Base-by-base conservation (phyloP, 1,140 invertebrate species). In the Sitodiplosis mosellana region DNA sequence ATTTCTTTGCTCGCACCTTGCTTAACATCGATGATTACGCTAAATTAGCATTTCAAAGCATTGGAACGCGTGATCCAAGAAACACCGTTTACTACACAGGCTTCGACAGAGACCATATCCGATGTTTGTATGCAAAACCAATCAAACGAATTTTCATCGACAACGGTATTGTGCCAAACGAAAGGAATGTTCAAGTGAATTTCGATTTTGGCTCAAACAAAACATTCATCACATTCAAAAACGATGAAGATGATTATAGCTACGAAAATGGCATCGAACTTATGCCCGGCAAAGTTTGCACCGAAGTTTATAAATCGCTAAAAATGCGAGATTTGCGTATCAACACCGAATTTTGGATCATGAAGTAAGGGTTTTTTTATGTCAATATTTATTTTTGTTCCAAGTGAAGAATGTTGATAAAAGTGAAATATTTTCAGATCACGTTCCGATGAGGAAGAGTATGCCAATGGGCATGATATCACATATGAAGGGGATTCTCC, bases 241-340 rank as follows among this genome's bases (percentile, higher is more conserved):
- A 18, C 20, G 18, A 43, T 20, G 41, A 18, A 43, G 27, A 27
- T 10, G 27, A 27, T 27, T 10, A 27, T 27, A 55, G 54, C 22
- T 17, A 55, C 21, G 45, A 46, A 34, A 43, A 49, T 27, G 47
- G 43, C 18, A 22, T 17, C 11, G 45, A 51, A 33, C 8, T 63
- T 4, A 69, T 77, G 37, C 71, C 75, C 1, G 76, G 76, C 1
- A 69, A 73, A 61, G 72, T 87, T 48, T 59, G 74, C 5, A 68
- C 75, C 17, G 74, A 80, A 15, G 79, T 93, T 1, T 91, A 87
- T 62, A 76, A 80, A 53, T 81, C 85, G 2, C 54, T 94, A 0
- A 83, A 85, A 61, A 27, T 27, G 27, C 3, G 10, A 27, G 27
- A 27, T 5, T 27, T 27, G 10, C 27, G 10, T 27, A 27, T 27